phyloP scores from a whole-genome alignment of 2,113 vertebrate genomes.

The Aldabrachelys gigantea region DNA sequence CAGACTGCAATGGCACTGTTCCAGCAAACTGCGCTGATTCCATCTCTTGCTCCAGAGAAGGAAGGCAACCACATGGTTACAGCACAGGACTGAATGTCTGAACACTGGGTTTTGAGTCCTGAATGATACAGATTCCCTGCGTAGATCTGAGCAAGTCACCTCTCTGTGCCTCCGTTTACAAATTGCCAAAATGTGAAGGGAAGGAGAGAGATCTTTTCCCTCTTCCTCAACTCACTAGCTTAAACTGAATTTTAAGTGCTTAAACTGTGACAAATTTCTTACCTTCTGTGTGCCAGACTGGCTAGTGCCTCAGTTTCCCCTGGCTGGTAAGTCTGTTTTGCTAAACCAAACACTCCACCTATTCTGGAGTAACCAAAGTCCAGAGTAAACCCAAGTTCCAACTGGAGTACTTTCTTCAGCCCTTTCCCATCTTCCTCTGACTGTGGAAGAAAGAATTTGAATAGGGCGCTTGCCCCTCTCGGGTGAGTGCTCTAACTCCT shows the following conservation, averaged over 20 bases:
- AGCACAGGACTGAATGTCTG: background rate
- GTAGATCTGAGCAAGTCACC: background rate
- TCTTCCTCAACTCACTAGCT: background rate
- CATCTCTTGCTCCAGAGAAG: background rate
- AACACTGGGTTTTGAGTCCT: background rate
- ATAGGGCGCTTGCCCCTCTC: too few species aligned
- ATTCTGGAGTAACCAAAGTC: background rate
- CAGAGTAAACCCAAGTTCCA: too few species aligned
- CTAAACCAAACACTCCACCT: background rate
- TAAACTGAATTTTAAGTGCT: background rate
- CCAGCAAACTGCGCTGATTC: rapidly evolving
- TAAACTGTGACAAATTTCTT: background rate
- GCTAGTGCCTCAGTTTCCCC: background rate
- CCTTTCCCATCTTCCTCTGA: too few species aligned
- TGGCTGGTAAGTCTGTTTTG: background rate
- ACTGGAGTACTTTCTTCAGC: too few species aligned
- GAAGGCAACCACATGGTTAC: background rate
- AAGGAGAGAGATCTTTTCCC: background rate
- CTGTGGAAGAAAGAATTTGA: too few species aligned
- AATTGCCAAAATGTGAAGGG: background rate
- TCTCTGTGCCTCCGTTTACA: background rate
- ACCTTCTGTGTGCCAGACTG: background rate
- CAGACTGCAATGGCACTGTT: background rate
- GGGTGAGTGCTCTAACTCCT: too few species aligned
- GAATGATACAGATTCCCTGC: background rate